Evolutionary conservation across 2,113 vertebrate species (phyloP).

Genomic region (Coreoperca whiteheadi): DNA sequence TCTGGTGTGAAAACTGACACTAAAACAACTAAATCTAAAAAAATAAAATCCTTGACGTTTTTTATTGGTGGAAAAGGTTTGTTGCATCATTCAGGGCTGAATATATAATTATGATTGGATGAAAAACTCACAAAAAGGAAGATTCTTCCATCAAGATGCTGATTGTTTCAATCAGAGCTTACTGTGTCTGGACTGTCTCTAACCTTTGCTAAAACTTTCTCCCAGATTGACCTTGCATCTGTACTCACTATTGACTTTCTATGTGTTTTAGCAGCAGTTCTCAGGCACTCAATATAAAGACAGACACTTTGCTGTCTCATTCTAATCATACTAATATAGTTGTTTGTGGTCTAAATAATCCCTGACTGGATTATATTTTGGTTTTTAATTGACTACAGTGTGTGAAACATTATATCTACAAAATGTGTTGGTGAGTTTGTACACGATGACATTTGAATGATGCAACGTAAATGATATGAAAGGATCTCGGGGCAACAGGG

Average conservation of each 20-base stretch:
- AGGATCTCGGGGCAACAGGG: background rate
- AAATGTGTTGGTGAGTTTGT: background rate
- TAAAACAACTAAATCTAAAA: background rate
- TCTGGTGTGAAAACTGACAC: background rate
- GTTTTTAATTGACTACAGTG: background rate
- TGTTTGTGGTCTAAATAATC: slow-evolving; percentile 12
- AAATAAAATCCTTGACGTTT: background rate
- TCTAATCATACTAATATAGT: background rate
- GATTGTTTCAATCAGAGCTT: background rate
- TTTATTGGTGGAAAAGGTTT: background rate
- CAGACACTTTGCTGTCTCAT: background rate
- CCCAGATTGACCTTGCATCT: background rate
- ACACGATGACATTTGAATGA: slow-evolving; percentile 35
- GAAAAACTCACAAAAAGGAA: background rate
- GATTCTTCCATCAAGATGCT: background rate
- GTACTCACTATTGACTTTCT: slow-evolving; percentile 21
- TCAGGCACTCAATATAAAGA: background rate
- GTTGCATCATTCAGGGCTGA: background rate
- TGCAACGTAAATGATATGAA: background rate
- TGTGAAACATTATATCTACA: background rate
- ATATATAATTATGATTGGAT: background rate
- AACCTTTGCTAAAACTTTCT: slow-evolving; percentile 20
- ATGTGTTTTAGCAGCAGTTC: slow-evolving; percentile 25
- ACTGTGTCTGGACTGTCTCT: background rate
- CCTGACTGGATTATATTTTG: background rate